Evolutionary conservation across 2,888 invertebrate species (phyloP), one percentile per base, ranked within the genome.

Genomic region (Slavum lentiscoides): DNA sequence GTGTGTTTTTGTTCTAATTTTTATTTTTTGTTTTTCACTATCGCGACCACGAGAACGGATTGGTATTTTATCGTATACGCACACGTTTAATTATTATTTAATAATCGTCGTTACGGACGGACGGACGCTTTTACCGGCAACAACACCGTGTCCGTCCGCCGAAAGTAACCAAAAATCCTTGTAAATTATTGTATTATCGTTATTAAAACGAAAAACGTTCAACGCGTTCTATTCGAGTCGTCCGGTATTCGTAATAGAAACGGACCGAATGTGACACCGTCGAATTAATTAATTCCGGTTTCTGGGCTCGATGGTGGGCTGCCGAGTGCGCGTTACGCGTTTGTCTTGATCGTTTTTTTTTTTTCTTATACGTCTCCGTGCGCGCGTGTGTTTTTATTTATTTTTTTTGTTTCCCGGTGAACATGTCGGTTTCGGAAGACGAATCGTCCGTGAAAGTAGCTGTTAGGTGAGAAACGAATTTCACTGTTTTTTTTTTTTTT

Each of bases 391-490:
- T n/a, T 13, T 13, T 19, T 19, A 13, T n/a, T 37, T 58, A 3
- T 37, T 58, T 58, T 17, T 21, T 43, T 67, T 23, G 1, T n/a
- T 59, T 9, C 21, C 23, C 64, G 17, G 30, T 15, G 7, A 30
- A 43, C 70, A 80, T 80, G 77, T 80, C 70, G 23, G 19, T 91
- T 90, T 88, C 90, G 83, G 90, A 89, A 84, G 90, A 90, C 84
- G 91, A 92, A 86, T 89, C 90, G 85, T 90, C 90, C 84, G 92
- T 92, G 74, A 89, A 91, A 80, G 92, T 92, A 84, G 92, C 91
- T 83, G 90, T 92, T 86, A 90, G 92, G 92, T 91, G 86, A 88
- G 86, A 37, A 53, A 49, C 1, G 2, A 49, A 43, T 61, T 39
- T 39, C 13, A 0, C 6, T 21, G 15, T 43, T 19, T 2, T 23